These are phyloP conservation scores for Botrylloides violaceus DNA, from an alignment of 23 tunicate species.

Conservation along the genomic window DNA sequence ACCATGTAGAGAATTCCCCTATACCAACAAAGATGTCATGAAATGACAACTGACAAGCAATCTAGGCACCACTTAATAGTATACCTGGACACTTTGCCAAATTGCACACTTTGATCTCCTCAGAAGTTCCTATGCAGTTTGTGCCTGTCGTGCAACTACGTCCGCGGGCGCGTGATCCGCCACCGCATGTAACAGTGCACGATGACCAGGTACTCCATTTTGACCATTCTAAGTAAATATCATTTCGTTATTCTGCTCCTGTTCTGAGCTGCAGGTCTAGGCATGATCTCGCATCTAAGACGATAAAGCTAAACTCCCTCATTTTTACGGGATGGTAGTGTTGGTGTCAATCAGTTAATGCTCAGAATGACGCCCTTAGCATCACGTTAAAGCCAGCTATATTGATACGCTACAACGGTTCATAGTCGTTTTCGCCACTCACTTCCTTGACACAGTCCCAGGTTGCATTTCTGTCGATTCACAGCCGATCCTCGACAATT, in stretches of 20 bases:
- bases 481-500: not conserved
- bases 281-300: no score
- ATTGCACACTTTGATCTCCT: constrained; percentile 1
- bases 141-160: constrained; percentile 20
- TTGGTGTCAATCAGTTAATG: no score
- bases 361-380: no score
- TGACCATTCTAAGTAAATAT: no score
- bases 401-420: not conserved
- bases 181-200: constrained; percentile 28
- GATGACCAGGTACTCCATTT: constrained; percentile 17
- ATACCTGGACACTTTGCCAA: constrained; percentile 18
- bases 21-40: not conserved
- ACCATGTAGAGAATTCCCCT: not conserved
- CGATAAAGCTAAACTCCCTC: no score
- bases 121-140: constrained; percentile 19
- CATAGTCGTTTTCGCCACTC: no score
- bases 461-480: not conserved
- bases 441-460: constrained; percentile 6
- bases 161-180: constrained; percentile 1
- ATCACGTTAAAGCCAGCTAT: no score
- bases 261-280: no score
- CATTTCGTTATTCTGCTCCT: no score
- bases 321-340: no score
- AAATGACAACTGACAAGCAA: no score
- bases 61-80: no score